Percentiles rank a stretch among this genome's conserved stretches.
Conservation (phyloP, 1,140 invertebrate genomes). For the Phenacoccus solenopsis region DNA sequence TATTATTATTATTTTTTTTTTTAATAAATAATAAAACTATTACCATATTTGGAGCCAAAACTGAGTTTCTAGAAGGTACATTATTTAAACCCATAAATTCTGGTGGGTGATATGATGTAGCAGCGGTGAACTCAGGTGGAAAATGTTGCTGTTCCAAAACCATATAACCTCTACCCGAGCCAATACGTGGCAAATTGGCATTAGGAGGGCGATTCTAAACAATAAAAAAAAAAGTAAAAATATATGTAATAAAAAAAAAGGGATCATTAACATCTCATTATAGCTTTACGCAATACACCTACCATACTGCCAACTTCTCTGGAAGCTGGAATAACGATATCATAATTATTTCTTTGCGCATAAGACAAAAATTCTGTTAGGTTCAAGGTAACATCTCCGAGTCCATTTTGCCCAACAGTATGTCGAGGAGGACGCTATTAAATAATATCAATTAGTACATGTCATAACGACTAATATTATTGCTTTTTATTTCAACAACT, state of each 20-base stretch:
- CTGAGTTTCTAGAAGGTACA: background rate
- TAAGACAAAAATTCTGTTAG: background rate
- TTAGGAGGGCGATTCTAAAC: background rate
- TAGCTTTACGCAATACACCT: no score
- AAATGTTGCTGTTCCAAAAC: slow-evolving; percentile 1
- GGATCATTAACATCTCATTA: no score
- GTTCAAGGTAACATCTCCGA: background rate
- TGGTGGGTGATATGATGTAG: background rate
- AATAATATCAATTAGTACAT: background rate
- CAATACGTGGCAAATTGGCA: background rate
- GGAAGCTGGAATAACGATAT: background rate
- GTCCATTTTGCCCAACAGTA: background rate
- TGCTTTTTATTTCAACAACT: no score
- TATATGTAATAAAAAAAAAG: no score
- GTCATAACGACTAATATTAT: no score
- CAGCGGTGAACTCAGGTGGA: background rate
- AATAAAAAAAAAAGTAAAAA: no score
- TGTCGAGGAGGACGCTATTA: background rate
- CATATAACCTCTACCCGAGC: background rate
- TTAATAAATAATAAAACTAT: no score
- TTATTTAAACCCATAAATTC: background rate
- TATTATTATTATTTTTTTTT: no score
- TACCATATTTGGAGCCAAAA: background rate
- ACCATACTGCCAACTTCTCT: background rate
- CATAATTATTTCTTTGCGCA: background rate